Base-by-base conservation (phyloP, 2,797 vertebrate genomes). In the Amblyopsis hoosieri region DNA sequence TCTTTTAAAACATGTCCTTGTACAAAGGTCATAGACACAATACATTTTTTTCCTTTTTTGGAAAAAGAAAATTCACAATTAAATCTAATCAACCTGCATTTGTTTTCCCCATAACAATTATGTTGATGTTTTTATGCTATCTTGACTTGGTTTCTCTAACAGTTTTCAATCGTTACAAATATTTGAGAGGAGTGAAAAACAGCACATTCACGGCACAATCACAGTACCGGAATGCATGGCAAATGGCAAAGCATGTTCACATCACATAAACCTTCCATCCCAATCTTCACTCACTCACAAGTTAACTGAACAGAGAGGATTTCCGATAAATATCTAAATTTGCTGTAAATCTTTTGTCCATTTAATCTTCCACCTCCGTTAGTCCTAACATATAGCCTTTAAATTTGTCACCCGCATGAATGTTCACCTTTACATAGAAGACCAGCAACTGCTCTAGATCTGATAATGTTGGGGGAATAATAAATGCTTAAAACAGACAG, bases 141-240 rank as follows among this genome's bases (percentile, higher is more conserved):
- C 73, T 62, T 80, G 59, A 85, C 46, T 67, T 58, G 64, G 47
- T 66, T 83, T 75, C 78, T 78, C 60, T 85, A 85, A 80, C 65
- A 77, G 77, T 60, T 80, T 83, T 85, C 75, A 89, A 82, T 37
- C 79, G 78, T 75, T 67, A 90, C 83, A n/a, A 58, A 74, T 83
- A 65, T 83, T 78, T 85, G 84, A 87, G 67, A 81, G 74, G 76
- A 82, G 61, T 89, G 76, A 77, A 87, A 87, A 87, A 88, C 89
- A 87, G 87, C 82, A 86, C 91, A 87, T 91, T 87, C 70, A 92
- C 88, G 57, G 85, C 86, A 91, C 90, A 81, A 59, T 79, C 87
- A 91, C 89, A 87, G 82, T 73, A 89, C 86, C 64, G 82, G 87
- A 89, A 88, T 89, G 79, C 82, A 87, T 87, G 83, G 85, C 68